Percentiles rank a stretch among this genome's conserved stretches.
These are phyloP conservation scores for Coecobrya sp. DNA, from an alignment of 2,888 invertebrate genomes.

Conservation along the genomic window DNA sequence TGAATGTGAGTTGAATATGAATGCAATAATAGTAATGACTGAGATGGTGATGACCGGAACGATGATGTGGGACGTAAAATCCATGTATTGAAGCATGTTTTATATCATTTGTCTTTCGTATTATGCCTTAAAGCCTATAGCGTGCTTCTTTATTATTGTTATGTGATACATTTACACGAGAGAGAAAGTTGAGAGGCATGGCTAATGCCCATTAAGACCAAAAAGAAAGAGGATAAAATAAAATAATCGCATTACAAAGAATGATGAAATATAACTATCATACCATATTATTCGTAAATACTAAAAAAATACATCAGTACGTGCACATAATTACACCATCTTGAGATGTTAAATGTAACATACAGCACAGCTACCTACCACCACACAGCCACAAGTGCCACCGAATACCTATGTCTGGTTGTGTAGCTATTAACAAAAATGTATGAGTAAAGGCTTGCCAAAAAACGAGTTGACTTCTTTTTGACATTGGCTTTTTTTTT, in stretches of 20 bases:
- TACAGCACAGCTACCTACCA: background rate
- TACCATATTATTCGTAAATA: background rate
- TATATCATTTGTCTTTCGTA: background rate
- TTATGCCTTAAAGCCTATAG: conserved; percentile 11
- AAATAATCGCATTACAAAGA: conserved; percentile 67
- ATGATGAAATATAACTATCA: background rate
- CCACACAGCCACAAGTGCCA: conserved; percentile 31
- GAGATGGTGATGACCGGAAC: conserved; percentile 75
- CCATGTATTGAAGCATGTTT: conserved; percentile 24
- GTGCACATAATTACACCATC: conserved; percentile 44
- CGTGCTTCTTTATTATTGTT: background rate
- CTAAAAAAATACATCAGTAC: conserved; percentile 26
- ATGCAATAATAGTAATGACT: conserved; percentile 35
- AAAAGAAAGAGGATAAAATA: conserved; percentile 38
- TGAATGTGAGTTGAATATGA: conserved; percentile 52
- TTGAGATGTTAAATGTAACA: conserved; percentile 6
- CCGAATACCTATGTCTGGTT: conserved; percentile 7
- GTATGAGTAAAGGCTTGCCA: conserved; percentile 21
- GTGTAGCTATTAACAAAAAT: background rate
- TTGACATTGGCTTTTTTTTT: conserved; percentile 77
- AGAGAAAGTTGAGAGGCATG: conserved; percentile 69
- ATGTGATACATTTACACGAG: conserved; percentile 40
- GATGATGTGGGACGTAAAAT: conserved; percentile 71
- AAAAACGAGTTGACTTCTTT: conserved; percentile 69
- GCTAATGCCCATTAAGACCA: conserved; percentile 67